Percentiles rank a stretch among this genome's conserved stretches.
phyloP scores from a whole-genome alignment of 2,113 vertebrate species.

The Probosciger aterrimus region DNA sequence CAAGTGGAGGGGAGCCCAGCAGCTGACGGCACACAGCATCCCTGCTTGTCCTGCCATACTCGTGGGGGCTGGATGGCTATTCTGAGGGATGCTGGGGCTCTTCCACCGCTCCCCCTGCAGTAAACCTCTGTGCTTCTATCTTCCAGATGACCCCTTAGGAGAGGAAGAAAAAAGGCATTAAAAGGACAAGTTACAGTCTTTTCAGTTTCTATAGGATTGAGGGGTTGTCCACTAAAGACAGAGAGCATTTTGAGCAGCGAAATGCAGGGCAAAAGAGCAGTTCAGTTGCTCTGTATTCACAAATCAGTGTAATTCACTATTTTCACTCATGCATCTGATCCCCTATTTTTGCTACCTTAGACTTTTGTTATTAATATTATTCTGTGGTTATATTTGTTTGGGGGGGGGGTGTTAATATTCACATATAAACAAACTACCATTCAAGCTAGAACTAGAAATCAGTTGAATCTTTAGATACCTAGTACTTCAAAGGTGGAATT shows the following conservation, averaged over 20 bases:
- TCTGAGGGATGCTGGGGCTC: not conserved
- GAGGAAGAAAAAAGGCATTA: not conserved
- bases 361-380: not conserved
- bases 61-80: not conserved
- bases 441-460: not conserved
- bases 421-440: not conserved
- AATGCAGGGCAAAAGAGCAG: not conserved
- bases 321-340: not conserved
- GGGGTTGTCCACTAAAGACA: not conserved
- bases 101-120: no score
- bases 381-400: not conserved
- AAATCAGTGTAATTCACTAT: not conserved
- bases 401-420: not conserved
- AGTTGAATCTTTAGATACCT: not conserved
- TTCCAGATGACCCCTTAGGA: not conserved
- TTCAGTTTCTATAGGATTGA: not conserved
- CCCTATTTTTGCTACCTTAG: not conserved
- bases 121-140: not conserved
- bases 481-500: not conserved
- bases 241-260: not conserved
- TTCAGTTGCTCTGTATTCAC: not conserved
- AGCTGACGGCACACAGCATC: rapidly evolving
- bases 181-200: not conserved
- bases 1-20: not conserved
- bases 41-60: not conserved